phyloP scores from a whole-genome alignment of 1,140 invertebrate genomes.

The Drosophila malerkotliana region DNA sequence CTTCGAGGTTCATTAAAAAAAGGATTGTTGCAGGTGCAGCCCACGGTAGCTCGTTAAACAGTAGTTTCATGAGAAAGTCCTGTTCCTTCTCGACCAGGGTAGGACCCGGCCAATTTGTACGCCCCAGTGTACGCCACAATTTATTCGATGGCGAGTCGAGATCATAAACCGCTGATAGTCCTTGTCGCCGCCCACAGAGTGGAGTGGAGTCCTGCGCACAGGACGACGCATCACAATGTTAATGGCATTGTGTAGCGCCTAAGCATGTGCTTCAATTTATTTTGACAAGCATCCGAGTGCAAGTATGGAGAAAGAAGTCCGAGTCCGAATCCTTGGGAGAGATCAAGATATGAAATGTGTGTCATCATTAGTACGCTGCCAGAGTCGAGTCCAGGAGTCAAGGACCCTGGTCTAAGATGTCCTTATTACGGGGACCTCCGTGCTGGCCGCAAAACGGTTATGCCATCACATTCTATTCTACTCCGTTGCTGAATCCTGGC shows the following conservation, averaged over 20 bases:
- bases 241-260: slow-evolving; percentile 66
- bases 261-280: slow-evolving; percentile 81
- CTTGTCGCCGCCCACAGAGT: slow-evolving; percentile 31
- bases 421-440: slow-evolving; percentile 57
- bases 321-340: slow-evolving; percentile 34
- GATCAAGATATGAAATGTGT: slow-evolving; percentile 80
- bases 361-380: slow-evolving; percentile 73
- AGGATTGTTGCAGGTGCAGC: slow-evolving; percentile 25
- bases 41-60: slow-evolving; percentile 46
- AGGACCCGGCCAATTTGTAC: slow-evolving; percentile 61
- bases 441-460: slow-evolving; percentile 57
- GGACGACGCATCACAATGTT: slow-evolving; percentile 54
- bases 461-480: slow-evolving; percentile 68
- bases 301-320: slow-evolving; percentile 1
- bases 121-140: slow-evolving; percentile 36
- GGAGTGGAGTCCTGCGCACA: slow-evolving; percentile 11
- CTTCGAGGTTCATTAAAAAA: slow-evolving; percentile 59
- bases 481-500: slow-evolving; percentile 10
- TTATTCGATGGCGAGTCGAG: slow-evolving; percentile 35
- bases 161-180: slow-evolving; percentile 72
- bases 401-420: slow-evolving; percentile 46
- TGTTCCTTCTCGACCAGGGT: background rate
- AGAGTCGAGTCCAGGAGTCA: slow-evolving; percentile 39
- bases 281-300: slow-evolving; percentile 56
- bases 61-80: slow-evolving; percentile 41